These are phyloP conservation scores for Xiphorhynchus erythropygius DNA, from an alignment of 2,797 vertebrate genomes.

Conservation along the genomic window DNA sequence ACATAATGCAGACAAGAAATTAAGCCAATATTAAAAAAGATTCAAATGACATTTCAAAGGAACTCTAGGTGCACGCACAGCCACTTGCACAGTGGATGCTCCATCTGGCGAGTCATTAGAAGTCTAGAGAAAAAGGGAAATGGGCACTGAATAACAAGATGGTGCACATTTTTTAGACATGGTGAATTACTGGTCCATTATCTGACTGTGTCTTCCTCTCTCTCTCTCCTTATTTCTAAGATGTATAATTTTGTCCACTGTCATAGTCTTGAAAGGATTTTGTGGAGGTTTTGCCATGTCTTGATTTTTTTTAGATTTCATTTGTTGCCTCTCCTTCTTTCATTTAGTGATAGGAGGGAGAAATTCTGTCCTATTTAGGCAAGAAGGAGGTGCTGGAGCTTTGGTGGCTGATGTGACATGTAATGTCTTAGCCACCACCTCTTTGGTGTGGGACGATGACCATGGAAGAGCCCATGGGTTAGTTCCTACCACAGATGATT, in stretches of 20 bases:
- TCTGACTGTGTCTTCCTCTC: not conserved
- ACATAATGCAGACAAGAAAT: constrained; percentile 14
- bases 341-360: not conserved
- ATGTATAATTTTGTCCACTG: not conserved
- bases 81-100: not conserved
- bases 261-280: not conserved
- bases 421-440: not conserved
- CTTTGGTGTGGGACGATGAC: not conserved
- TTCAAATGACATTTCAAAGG: not conserved
- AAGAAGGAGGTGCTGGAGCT: not conserved
- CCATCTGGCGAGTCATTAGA: not conserved
- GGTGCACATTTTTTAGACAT: not conserved
- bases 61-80: not conserved
- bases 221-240: not conserved
- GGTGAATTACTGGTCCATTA: not conserved
- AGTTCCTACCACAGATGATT: not conserved
- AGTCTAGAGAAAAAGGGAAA: not conserved
- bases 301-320: not conserved
- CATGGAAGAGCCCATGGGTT: accelerated
- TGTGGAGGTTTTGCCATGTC: not conserved
- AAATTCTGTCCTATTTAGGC: not conserved
- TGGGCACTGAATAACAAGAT: not conserved
- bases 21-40: not conserved
- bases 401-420: not conserved
- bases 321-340: not conserved